Base-by-base conservation (phyloP, 2,888 invertebrate genomes). In the Dryocosmus kuriphilus region DNA sequence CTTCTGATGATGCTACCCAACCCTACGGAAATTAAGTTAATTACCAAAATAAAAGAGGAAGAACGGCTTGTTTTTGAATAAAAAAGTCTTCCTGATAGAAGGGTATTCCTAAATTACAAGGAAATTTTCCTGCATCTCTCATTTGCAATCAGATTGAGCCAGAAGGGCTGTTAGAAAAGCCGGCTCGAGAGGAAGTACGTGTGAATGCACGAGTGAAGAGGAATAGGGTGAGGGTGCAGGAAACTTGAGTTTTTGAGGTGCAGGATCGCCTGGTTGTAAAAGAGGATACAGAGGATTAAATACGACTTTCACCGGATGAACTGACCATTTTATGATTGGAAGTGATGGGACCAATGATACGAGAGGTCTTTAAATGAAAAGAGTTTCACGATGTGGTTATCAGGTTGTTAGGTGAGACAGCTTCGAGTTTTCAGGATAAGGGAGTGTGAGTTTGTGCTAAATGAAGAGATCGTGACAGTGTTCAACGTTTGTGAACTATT, bases 181-280 rank as follows among this genome's bases (percentile, higher is more conserved):
- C 61, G 51, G 61, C 61, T 79, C 65, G 46, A 76, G 79, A 74
- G 63, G 57, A 27, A 60, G 71, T 75, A 76, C 76, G 79, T 76
- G 79, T 63, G 65, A 74, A 74, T 74, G 74, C 65, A 79, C 74
- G 55, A 35, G 55, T 79, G 30, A 62, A 61, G 61, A 75, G 61
- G 35, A 77, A 74, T 46, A 41, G 41, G 67, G 67, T 46, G 67
- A 67, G 67, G 67, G 67, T 67, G 67, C 27, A 41, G 41, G 27
- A 19, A 46, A 67, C 67, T 67, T 67, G 67, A 67, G 67, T 27
- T 67, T 67, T 19, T 41, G 38, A 41, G 24, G 24, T 67, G 67
- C 41, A 19, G 71, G 67, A 63, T 63, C 35, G 30, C 27, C 60
- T 60, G 32, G 32, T 32, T 22, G 9, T 63, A 63, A 63, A 32